These are phyloP conservation scores for Helostoma temminkii DNA, from an alignment of 2,797 vertebrate species.

Conservation along the genomic window DNA sequence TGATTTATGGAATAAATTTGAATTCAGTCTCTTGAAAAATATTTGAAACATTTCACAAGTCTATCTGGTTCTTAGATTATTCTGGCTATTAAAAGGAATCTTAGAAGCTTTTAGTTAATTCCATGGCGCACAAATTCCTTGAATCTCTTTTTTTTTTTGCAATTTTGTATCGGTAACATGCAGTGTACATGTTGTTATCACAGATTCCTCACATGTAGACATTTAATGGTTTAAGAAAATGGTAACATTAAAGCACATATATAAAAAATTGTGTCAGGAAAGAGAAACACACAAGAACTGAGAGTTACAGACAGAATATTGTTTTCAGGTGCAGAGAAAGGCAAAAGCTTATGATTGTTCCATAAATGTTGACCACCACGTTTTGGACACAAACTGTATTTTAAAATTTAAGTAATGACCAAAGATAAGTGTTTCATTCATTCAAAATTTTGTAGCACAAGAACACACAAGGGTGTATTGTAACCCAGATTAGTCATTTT, in stretches of 20 bases:
- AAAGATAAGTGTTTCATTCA: not conserved
- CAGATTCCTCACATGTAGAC: not conserved
- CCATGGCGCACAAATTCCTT: not conserved
- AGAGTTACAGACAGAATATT: not conserved
- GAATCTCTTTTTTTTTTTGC: too few species aligned
- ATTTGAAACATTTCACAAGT: not conserved
- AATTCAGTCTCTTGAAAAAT: slow-evolving; percentile 15
- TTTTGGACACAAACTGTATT: not conserved
- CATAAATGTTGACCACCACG: not conserved
- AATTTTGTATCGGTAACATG: too few species aligned
- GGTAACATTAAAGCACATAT: too few species aligned
- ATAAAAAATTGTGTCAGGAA: not conserved
- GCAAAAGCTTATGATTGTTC: not conserved
- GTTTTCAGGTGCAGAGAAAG: not conserved
- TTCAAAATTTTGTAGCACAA: not conserved
- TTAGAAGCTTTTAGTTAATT: not conserved
- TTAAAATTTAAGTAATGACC: not conserved
- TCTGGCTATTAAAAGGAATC: not conserved
- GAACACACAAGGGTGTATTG: not conserved
- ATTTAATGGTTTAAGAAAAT: not conserved
- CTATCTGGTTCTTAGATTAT: not conserved
- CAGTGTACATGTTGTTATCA: too few species aligned
- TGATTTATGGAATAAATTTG: slow-evolving; percentile 14
- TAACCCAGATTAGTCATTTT: not conserved
- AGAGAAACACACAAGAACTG: not conserved